Evolutionary conservation across 2,797 vertebrate genomes (phyloP).

Genomic region (Tragelaphus oryx): DNA sequence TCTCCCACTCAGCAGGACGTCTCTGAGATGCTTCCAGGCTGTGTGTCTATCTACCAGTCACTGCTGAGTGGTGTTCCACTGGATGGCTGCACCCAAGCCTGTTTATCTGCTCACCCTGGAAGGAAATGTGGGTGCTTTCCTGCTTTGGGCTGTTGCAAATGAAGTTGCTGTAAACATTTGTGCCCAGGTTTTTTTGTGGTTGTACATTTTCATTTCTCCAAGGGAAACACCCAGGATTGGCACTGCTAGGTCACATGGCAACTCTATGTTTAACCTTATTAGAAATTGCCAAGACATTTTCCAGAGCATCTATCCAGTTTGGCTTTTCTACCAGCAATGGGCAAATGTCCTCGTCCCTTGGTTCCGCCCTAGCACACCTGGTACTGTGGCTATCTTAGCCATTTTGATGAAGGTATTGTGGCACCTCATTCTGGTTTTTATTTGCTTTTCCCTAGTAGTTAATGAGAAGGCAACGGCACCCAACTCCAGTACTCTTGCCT

Average conservation of each 20-base stretch:
- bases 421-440: background rate
- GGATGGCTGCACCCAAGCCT: background rate
- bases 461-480: background rate
- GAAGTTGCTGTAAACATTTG: background rate
- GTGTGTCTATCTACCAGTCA: accelerated
- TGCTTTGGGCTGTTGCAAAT: background rate
- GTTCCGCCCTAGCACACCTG: too few relatives aligned
- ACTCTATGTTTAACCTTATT: background rate
- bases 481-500: too few relatives aligned
- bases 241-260: background rate
- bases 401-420: background rate
- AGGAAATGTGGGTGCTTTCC: background rate
- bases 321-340: background rate
- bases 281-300: background rate
- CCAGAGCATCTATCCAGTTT: background rate
- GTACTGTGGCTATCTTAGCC: background rate
- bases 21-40: background rate
- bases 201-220: background rate
- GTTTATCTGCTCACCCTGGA: background rate
- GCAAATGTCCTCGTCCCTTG: background rate
- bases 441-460: background rate
- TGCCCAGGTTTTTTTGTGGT: background rate
- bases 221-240: background rate
- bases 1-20: background rate
- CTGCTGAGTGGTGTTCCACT: background rate